Evolutionary conservation across 2,888 invertebrate genomes (phyloP), one percentile per base, ranked within the genome.

Genomic region (Microctonus hyperodae): DNA sequence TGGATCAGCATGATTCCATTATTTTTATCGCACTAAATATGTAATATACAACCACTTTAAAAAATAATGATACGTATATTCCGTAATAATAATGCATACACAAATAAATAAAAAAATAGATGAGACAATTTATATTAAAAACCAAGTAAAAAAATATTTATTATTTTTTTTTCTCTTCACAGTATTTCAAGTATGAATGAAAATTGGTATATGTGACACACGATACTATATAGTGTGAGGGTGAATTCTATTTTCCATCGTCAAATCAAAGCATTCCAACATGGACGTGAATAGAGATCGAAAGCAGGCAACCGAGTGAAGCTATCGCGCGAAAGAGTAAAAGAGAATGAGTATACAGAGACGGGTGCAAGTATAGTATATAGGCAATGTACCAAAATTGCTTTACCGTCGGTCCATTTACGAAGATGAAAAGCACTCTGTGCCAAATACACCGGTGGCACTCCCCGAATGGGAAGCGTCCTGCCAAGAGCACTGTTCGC

Each of bases 311-410:
- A 48, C 35, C 48, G 44, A 61, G 20, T 48, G 57, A 57, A 57
- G 57, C 57, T 6, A 33, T 57, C 57, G 31, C 33, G 28, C n/a
- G 48, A 31, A 20, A 9, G 33, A 33, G 23, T 16, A 16, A 48
- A 37, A 60, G 44, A 51, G 53, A 48, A 37, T 13, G 56, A 55
- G 28, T 9, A 10, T 22, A n/a, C n/a, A 37, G 31, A 25, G 56
- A 69, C 64, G 62, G 64, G 65, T 62, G 64, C 70, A 77, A 75
- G 78, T 81, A 81, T n/a, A n/a, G n/a, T n/a, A n/a, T n/a, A n/a
- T 79, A 79, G 80, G 79, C 80, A 80, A 81, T 81, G 81, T 79
- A 81, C 79, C 79, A 78, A 81, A 81, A 81, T 81, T 81, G 81
- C 81, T 81, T 81, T 81, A 81, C 79, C 77, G 77, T 76, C 80